Conservation (phyloP, 2,113 vertebrate species). For the Syngnathoides biaculeatus region DNA sequence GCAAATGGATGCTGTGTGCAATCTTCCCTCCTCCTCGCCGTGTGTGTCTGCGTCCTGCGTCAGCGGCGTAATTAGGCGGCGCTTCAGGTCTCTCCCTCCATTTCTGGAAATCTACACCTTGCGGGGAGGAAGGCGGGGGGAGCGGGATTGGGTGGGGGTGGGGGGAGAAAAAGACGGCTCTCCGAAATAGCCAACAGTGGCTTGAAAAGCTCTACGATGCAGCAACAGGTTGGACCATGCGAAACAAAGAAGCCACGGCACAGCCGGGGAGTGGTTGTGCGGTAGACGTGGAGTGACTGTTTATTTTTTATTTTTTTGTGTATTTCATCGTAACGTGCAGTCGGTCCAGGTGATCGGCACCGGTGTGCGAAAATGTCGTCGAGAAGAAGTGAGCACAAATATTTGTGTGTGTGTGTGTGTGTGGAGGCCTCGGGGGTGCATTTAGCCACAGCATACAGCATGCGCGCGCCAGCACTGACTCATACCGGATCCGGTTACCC, state of each 20-base stretch:
- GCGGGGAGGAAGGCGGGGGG: background rate
- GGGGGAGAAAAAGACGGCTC: background rate
- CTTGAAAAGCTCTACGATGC: slow-evolving; percentile 13
- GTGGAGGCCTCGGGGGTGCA: slow-evolving; percentile 25
- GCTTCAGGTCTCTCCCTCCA: slow-evolving; percentile 54
- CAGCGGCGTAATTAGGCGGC: slow-evolving; percentile 57
- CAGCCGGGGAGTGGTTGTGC: background rate
- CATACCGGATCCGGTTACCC: slow-evolving; percentile 21
- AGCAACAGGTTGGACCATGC: slow-evolving; percentile 22
- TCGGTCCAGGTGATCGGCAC: slow-evolving; percentile 27
- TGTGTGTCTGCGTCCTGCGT: slow-evolving; percentile 47
- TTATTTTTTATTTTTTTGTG: background rate
- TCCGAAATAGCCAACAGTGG: slow-evolving; percentile 9
- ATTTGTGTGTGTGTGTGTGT: slow-evolving; percentile 25
- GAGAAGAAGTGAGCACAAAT: slow-evolving; percentile 54
- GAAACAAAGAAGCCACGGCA: background rate
- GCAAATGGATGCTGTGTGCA: slow-evolving; percentile 62
- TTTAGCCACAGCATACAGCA: slow-evolving; percentile 24
- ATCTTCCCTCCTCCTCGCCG: slow-evolving; percentile 51
- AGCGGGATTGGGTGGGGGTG: no score
- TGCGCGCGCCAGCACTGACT: slow-evolving; percentile 11
- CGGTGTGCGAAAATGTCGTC: slow-evolving; percentile 40
- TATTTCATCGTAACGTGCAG: background rate
- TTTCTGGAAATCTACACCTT: slow-evolving; percentile 50
- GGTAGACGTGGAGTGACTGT: background rate